Conservation (phyloP, 2,113 vertebrate genomes). For the Halichoerus grypus region DNA sequence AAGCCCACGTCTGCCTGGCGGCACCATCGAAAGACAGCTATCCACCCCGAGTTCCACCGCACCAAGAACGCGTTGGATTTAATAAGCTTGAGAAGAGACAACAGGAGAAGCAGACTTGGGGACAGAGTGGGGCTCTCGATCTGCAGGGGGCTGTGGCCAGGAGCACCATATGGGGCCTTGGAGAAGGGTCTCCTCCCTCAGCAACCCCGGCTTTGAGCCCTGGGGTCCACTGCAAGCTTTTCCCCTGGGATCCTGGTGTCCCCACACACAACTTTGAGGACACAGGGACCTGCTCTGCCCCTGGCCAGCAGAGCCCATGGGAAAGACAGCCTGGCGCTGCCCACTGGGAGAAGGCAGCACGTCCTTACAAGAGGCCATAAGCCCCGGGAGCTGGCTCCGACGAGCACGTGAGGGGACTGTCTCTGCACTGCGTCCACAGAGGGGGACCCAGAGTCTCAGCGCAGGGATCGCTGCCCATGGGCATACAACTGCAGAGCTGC, state of each 20-base stretch:
- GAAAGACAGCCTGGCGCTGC: neutral
- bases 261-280: neutral
- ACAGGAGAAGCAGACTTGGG: slow-evolving; percentile 70
- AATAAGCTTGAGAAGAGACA: slow-evolving; percentile 76
- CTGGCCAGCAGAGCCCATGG: neutral
- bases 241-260: slow-evolving; percentile 44
- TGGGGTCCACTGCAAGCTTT: slow-evolving; percentile 71
- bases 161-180: neutral
- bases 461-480: no score
- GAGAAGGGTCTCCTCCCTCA: neutral
- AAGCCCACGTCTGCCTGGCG: neutral
- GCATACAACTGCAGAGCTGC: no score
- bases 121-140: slow-evolving; percentile 59
- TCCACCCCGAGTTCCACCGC: neutral
- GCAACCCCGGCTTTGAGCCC: neutral
- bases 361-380: neutral
- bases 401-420: fast-evolving
- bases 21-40: neutral
- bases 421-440: neutral
- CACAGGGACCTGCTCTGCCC: neutral
- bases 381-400: no score
- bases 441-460: neutral
- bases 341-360: neutral
- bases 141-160: slow-evolving; percentile 75
- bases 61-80: slow-evolving; percentile 18